These are phyloP conservation scores for Rhabdomys pumilio DNA, from an alignment of 2,797 vertebrate species.

Conservation along the genomic window DNA sequence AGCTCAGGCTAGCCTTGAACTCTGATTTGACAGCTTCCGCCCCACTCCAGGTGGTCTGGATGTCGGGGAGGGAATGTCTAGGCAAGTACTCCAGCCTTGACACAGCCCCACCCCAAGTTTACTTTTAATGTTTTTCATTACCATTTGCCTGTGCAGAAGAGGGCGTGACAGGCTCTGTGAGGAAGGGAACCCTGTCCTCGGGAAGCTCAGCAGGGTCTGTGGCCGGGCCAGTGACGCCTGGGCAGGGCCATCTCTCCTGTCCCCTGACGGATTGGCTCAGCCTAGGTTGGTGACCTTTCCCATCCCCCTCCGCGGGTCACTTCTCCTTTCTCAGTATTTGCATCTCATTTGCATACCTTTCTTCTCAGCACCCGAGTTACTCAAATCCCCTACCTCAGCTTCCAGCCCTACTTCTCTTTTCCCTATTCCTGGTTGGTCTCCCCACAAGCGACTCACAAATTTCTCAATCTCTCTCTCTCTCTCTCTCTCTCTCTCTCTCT, in stretches of 20 bases:
- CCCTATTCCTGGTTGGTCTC: neutral
- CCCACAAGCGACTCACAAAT: neutral
- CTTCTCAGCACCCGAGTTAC: neutral
- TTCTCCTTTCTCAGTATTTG: slow-evolving; percentile 45
- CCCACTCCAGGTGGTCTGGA: neutral
- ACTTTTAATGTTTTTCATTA: neutral
- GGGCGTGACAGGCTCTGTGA: neutral
- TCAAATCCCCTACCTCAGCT: neutral
- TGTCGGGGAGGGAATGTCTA: neutral
- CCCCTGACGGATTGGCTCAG: too few relatives aligned
- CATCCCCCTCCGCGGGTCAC: neutral
- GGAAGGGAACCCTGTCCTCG: neutral
- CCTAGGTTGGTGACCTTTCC: neutral
- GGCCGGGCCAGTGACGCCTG: neutral
- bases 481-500: neutral
- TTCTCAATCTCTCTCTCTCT: neutral
- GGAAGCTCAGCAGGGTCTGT: neutral
- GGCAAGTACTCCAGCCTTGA: too few relatives aligned
- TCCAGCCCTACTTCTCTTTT: neutral
- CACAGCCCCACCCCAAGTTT: neutral
- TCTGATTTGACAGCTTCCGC: neutral
- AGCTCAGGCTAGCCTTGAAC: neutral
- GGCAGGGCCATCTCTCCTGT: neutral
- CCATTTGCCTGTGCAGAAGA: neutral
- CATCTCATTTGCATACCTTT: slow-evolving; percentile 69